Conservation (phyloP, 2,797 vertebrate genomes). For the Phalanger gymnotis region DNA sequence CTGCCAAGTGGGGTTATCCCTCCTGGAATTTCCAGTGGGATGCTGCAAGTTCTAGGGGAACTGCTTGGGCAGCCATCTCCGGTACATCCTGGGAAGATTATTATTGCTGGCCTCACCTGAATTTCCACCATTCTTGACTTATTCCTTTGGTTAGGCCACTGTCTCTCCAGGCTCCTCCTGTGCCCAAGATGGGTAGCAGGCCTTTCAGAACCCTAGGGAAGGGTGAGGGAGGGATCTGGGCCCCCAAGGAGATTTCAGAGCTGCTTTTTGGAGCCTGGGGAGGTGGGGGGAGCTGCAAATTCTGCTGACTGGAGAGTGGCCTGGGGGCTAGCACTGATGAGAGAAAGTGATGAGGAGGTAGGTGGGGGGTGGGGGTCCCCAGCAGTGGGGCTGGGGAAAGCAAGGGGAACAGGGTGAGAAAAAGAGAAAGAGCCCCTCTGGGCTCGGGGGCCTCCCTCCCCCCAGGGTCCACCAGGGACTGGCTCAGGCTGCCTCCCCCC, state of each 20-base stretch:
- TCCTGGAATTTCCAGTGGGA: not conserved
- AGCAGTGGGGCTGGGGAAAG: rapidly evolving
- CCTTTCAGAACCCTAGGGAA: too few species aligned
- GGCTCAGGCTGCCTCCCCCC: rapidly evolving
- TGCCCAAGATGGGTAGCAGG: not conserved
- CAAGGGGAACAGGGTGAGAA: not conserved
- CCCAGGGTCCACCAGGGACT: too few species aligned
- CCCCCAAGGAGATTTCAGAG: too few species aligned
- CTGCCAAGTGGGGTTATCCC: too few species aligned
- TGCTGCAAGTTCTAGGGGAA: too few species aligned
- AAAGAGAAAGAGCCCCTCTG: not conserved
- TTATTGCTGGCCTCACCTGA: not conserved
- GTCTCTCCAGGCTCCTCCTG: not conserved
- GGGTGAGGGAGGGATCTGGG: not conserved
- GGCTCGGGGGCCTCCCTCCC: too few species aligned
- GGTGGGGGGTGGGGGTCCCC: rapidly evolving
- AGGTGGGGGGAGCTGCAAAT: not conserved
- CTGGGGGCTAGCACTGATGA: not conserved
- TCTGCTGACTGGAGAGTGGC: not conserved
- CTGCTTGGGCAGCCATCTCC: not conserved
- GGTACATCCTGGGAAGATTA: not conserved
- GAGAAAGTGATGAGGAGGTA: too few species aligned
- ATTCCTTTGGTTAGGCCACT: not conserved
- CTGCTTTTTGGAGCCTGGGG: too few species aligned
- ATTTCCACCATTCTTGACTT: not conserved